Evolutionary conservation across 2,797 vertebrate species (phyloP).

Genomic region (Microctenopoma lineatum): DNA sequence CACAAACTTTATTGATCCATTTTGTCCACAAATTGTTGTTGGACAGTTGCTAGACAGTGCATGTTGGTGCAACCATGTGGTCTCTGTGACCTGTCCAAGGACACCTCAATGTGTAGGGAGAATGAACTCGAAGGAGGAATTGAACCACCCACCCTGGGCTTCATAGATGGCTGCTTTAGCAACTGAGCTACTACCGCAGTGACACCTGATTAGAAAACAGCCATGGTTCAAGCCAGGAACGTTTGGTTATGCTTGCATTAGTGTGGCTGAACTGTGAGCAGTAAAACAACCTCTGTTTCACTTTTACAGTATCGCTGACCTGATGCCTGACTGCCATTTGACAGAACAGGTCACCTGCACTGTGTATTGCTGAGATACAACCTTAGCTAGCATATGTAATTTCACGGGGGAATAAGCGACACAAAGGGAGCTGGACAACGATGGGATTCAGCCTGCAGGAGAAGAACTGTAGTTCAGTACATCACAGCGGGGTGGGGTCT

Average conservation of each 20-base stretch:
- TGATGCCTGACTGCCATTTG: neutral
- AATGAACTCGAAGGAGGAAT: too few relatives aligned
- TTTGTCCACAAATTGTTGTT: too few relatives aligned
- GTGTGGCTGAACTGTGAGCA: neutral
- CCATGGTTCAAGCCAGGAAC: neutral
- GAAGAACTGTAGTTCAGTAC: conserved; percentile 42
- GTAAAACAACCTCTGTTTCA: neutral
- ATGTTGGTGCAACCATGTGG: too few relatives aligned
- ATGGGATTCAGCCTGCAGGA: conserved; percentile 36
- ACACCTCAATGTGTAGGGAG: too few relatives aligned
- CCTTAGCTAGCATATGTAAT: too few relatives aligned
- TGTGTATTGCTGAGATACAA: neutral
- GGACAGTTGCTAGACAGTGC: too few relatives aligned
- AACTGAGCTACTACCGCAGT: too few relatives aligned
- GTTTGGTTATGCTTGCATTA: conserved; percentile 9
- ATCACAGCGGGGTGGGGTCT: conserved; percentile 62
- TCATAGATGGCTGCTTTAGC: too few relatives aligned
- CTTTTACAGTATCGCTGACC: neutral
- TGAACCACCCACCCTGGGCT: too few relatives aligned
- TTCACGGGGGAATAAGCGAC: too few relatives aligned
- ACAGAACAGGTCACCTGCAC: neutral
- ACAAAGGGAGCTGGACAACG: conserved; percentile 21
- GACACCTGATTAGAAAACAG: neutral
- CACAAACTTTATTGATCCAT: too few relatives aligned
- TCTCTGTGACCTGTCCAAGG: too few relatives aligned